Evolutionary conservation across 2,113 vertebrate species (phyloP), one percentile per base, ranked within the genome.

Genomic region (Acrocephalus kingi): DNA sequence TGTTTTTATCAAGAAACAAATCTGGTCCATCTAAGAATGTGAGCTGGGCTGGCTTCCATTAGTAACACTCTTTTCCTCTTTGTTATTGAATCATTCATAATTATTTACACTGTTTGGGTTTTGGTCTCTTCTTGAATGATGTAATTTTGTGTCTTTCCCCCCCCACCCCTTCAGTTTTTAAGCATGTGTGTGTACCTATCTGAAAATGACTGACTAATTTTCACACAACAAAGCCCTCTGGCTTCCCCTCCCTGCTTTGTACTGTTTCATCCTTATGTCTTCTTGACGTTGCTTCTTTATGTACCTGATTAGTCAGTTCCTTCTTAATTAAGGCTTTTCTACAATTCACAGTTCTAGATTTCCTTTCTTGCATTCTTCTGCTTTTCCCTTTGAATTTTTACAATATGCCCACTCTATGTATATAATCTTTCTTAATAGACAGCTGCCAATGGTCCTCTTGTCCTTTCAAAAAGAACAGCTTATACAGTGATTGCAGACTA

Each of bases 261-360:
- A 45, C 37, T 55, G 35, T 63, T 90, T 78, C 84, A 87, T 92
- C 80, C 80, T 81, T 74, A 51, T 3, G 30, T 81, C 64, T 59
- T 95, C 95, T 74, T 90, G 80, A 69, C 81, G 49, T 80, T 72
- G 64, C 64, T 85, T 64, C 89, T 79, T 94, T 88, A 39, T 3
- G 1, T 69, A 79, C 27, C 54, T 81, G 69, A 66, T 68, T 39
- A 93, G 52, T 86, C 52, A 56, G 17, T 69, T 94, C 62, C 59
- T 92, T 88, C 77, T 82, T 68, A 79, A 74, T 27, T 69, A 62
- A 88, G 58, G 41, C 75, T 87, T 7, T 74, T 55, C 61, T 78
- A 20, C 25, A 30, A 15, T 78, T 90, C 39, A 56, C 25, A 52
- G 58, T 78, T 78, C 61, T 69, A 64, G 68, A 59, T 75, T 90